Evolutionary conservation across 2,797 vertebrate species (phyloP).

Genomic region (Sylvia borin): DNA sequence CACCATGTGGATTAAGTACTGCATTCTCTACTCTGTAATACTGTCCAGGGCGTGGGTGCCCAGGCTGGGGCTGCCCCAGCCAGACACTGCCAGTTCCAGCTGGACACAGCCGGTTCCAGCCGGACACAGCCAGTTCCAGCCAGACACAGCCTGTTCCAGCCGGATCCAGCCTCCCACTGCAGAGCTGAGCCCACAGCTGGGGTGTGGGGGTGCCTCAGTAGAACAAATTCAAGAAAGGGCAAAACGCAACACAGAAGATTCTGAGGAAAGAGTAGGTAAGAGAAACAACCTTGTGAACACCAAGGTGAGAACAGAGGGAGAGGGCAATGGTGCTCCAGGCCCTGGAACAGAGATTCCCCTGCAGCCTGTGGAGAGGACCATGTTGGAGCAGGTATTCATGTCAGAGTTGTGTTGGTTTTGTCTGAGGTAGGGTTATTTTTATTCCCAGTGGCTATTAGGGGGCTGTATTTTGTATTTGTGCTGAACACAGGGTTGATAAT

Average conservation of each 20-base stretch:
- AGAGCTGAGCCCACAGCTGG: fast-evolving
- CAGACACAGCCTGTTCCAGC: fast-evolving
- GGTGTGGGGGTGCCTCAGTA: fast-evolving
- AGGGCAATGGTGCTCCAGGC: background rate
- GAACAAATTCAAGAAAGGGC: background rate
- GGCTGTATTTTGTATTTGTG: background rate
- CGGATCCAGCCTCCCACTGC: fast-evolving
- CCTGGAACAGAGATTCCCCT: background rate
- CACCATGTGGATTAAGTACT: fast-evolving
- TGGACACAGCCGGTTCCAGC: fast-evolving
- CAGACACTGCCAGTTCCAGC: fast-evolving
- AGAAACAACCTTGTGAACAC: background rate
- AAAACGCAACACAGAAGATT: fast-evolving
- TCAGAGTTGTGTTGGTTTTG: background rate
- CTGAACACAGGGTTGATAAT: background rate
- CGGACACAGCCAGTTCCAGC: background rate
- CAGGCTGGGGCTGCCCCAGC: background rate
- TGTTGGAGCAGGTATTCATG: background rate
- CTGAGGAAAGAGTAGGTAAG: background rate
- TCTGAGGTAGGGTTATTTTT: background rate
- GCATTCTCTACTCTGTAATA: fast-evolving
- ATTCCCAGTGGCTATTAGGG: background rate
- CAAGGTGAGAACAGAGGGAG: background rate
- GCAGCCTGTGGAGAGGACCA: background rate
- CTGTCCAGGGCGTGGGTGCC: fast-evolving